Evolutionary conservation across 2,113 vertebrate species (phyloP), one percentile per base, ranked within the genome.

Genomic region (Rhodinocichla rosea): DNA sequence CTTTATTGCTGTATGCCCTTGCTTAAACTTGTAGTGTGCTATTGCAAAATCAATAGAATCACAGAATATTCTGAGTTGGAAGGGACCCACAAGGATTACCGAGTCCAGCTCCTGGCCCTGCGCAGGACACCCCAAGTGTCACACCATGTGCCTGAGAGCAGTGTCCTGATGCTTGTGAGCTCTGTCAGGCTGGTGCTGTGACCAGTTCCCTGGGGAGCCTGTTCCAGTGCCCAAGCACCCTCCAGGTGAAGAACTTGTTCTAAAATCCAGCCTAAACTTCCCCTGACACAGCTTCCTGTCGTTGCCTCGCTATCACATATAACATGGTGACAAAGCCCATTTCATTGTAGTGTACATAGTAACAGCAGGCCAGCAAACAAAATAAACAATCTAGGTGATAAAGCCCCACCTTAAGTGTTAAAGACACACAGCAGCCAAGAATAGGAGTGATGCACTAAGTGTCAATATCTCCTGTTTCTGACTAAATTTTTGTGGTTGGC

Each of bases 231-330:
- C 13, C 42, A 67, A 0, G 1, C 28, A 73, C 15, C 6, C 22
- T 59, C 15, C 45, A 27, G 3, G 9, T 44, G 33, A 57, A 65
- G 20, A 53, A 15, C 13, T 53, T 40, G 4, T 27, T 68, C 47
- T 75, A 62, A 60, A 53, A 53, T 62, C n/a, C 39, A 40, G 2
- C 20, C 23, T 68, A 68, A 68, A 40, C 12, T 7, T 60, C 18
- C n/a, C 16, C 6, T 47, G 33, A 60, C 19, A 9, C 32, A 20
- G 23, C 13, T 68, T 60, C 45, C 55, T 59, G 45, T 42, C 20
- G 27, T 60, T 75, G 37, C 39, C 39, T 62, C 0, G 0, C 45
- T 53, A 70, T 62, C 50, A 26, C 7, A 2, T 42, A 13, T 35
- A 33, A 78, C 21, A 11, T 44, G 27, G 30, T 84, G 22, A 70